Base-by-base conservation (phyloP, 2,888 invertebrate genomes). In the Chalcis sispes region DNA sequence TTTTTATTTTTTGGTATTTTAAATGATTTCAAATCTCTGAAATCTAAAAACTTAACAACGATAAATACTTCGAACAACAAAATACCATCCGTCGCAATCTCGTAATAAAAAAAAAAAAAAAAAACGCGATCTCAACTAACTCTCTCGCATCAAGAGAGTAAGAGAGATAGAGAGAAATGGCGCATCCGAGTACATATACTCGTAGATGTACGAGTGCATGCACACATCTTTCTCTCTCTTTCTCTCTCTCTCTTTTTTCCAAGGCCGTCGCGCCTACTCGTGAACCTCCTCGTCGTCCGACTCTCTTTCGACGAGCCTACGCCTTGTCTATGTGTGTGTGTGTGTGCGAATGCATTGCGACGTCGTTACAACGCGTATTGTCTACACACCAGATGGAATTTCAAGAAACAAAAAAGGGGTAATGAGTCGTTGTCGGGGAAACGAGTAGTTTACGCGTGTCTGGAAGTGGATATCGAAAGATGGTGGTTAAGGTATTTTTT, bases 251-350 rank as follows among this genome's bases (percentile, higher is more conserved):
- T 46, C 58, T 23, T 58, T 36, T 29, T 40, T 50, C 66, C 73
- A 74, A 74, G 74, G 74, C 56, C 74, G 62, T 69, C 74, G 67
- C 74, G 74, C 69, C 74, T 56, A 74, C 74, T 46, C 74, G n/a
- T 56, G 69, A 56, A 64, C n/a, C n/a, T n/a, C n/a, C n/a, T n/a
- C n/a, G 52, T 66, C 66, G 59, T 7, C 56, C 52, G 25, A 20
- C 42, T 56, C 54, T 54, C n/a, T 27, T 29, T 10, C 23, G 48
- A 48, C 32, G 29, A n/a, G 46, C 65, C 18, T 46, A 40, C 25
- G 27, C 18, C 18, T 25, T 25, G 42, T 23, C 42, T 46, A 5
- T 32, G 29, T 32, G 20, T 65, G 18, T 50, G 29, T 18, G 23
- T 29, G 48, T 3, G 15, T 58, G 32, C 32, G 25, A 36, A 40